These are phyloP conservation scores for Leptocoma aspasia DNA, from an alignment of 2,113 vertebrate genomes.

Conservation along the genomic window DNA sequence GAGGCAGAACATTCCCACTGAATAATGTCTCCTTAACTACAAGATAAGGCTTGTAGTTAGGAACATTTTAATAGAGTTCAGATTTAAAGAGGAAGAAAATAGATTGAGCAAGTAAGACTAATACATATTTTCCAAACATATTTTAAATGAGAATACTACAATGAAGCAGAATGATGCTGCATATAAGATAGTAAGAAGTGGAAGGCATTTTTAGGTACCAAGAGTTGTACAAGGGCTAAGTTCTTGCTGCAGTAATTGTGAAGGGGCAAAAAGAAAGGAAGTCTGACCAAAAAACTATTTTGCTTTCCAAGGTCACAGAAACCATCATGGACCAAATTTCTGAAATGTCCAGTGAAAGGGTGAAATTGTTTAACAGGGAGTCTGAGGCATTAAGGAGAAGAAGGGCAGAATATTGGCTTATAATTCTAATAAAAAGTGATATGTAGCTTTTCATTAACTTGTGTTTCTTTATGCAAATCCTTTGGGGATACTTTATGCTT, in stretches of 20 bases:
- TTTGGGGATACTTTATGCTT: not conserved
- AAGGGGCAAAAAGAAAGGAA: not conserved
- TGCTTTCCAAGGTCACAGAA: not conserved
- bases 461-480: not conserved
- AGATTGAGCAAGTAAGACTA: not conserved
- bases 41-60: not conserved
- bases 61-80: not conserved
- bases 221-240: not conserved
- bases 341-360: not conserved
- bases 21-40: not conserved
- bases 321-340: not conserved
- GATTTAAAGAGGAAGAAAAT: not conserved
- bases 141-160: not conserved
- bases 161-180: not conserved
- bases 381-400: not conserved
- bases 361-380: not conserved
- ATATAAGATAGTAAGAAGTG: not conserved
- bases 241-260: not conserved
- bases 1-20: not conserved
- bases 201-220: not conserved
- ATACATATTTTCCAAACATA: not conserved
- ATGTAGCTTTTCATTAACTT: not conserved
- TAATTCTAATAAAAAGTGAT: not conserved
- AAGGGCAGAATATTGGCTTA: not conserved
- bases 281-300: not conserved